These are phyloP conservation scores for Balaeniceps rex DNA, from an alignment of 2,113 vertebrate genomes.

Conservation along the genomic window DNA sequence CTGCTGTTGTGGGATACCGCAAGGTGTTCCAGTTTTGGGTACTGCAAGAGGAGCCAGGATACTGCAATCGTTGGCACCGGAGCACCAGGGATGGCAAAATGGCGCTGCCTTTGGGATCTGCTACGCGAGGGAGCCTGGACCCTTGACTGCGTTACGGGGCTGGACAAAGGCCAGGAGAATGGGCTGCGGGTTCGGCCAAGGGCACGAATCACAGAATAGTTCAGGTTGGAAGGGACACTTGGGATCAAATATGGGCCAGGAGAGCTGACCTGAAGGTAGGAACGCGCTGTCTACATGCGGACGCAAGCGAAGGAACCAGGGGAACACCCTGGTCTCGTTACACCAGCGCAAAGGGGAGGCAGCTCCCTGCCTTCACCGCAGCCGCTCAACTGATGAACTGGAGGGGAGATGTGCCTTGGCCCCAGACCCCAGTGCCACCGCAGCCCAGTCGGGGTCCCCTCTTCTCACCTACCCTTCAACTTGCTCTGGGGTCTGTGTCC, in stretches of 20 bases:
- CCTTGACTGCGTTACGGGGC: background rate
- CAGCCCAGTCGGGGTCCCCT: background rate
- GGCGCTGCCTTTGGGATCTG: background rate
- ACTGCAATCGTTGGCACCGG: rapidly evolving
- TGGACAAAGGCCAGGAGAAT: background rate
- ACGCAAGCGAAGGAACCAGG: background rate
- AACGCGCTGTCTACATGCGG: background rate
- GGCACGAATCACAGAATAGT: background rate
- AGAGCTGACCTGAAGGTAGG: background rate
- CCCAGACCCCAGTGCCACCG: background rate
- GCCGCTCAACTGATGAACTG: rapidly evolving
- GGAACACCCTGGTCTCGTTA: rapidly evolving
- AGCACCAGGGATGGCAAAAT: background rate
- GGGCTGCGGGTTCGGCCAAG: background rate
- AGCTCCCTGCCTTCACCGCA: background rate
- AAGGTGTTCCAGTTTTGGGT: background rate
- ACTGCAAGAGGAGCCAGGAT: background rate
- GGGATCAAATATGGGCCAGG: background rate
- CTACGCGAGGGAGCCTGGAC: background rate
- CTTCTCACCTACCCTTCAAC: background rate
- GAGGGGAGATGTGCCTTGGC: background rate
- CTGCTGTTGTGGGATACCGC: background rate
- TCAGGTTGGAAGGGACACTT: background rate
- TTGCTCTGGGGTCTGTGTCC: background rate
- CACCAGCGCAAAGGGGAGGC: background rate